Evolutionary conservation across 2,113 vertebrate species (phyloP), one percentile per base, ranked within the genome.

Genomic region (Pycnonotus jocosus): DNA sequence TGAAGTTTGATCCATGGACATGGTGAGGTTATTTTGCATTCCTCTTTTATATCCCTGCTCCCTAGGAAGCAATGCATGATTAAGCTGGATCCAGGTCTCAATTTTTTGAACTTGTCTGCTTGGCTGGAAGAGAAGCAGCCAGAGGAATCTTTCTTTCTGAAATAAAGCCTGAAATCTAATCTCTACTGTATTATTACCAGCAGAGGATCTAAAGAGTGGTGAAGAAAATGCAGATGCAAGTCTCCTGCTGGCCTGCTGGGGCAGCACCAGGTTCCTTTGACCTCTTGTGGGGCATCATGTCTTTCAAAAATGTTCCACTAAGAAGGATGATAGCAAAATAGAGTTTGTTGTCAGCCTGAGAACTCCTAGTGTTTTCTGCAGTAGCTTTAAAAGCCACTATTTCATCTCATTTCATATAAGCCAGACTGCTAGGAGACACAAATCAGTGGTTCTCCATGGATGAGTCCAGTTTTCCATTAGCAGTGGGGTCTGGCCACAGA

Each of bases 31-130:
- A 35, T 77, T 86, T 53, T n/a, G 7, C 37, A n/a, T 71, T 89
- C 22, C 24, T 64, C 4, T 7, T 44, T 78, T 84, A 87, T 44
- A 79, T 2, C 27, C 31, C 10, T 2, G 0, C 53, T 79, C 27
- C 60, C 27, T 60, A 48, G 48, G 53, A 81, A 33, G 10, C 0
- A 0, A 42, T 38, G 17, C 3, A 28, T 37, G 18, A 61, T 4
- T 60, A 69, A 90, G 3, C 22, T 72, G 76, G 10, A 10, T 87
- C 19, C 13, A 71, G 30, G 20, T 71, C 16, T 87, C 47, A 66
- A 6, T 22, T 57, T 37, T 85, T 85, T 72, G 0, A 68, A 48
- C 40, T 37, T 44, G 15, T 10, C 25, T 42, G 31, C 28, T 92
- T 69, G n/a, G 6, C 48, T 60, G 57, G 38, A 92, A 53, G 10